These are phyloP conservation scores for Cynoglossus semilaevis DNA, from an alignment of 2,113 vertebrate species.

Conservation along the genomic window DNA sequence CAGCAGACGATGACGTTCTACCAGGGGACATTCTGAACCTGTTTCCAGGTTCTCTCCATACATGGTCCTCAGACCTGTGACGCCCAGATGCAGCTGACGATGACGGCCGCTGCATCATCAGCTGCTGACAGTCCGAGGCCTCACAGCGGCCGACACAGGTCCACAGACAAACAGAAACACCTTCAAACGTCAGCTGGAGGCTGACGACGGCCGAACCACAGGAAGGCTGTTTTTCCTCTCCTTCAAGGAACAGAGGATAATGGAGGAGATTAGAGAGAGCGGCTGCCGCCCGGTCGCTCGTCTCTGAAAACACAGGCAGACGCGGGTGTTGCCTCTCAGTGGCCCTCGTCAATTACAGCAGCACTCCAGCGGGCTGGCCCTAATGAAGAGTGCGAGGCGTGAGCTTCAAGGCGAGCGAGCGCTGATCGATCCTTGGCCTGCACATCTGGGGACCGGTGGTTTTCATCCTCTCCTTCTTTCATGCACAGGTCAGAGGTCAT, in stretches of 20 bases:
- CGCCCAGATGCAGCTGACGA: not conserved
- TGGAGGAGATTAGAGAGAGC: conserved; percentile 71
- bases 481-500: conserved; percentile 14
- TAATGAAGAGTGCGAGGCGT: conserved; percentile 62
- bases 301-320: conserved; percentile 45
- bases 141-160: conserved; percentile 10
- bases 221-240: conserved; percentile 53
- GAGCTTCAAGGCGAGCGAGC: conserved; percentile 37
- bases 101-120: conserved; percentile 1
- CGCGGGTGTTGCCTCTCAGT: conserved; percentile 68
- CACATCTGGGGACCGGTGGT: conserved; percentile 52
- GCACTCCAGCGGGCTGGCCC: conserved; percentile 40
- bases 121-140: conserved; percentile 27
- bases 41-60: no score
- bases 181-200: not conserved
- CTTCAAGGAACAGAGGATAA: conserved; percentile 62
- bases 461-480: conserved; percentile 17
- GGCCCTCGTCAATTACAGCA: conserved; percentile 70
- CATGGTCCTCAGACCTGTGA: no score
- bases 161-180: conserved; percentile 27
- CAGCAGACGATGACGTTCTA: no score
- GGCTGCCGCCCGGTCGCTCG: conserved; percentile 58
- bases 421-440: conserved; percentile 55
- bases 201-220: not conserved
- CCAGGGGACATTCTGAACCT: no score